Conservation (phyloP, 2,113 vertebrate genomes). For the Cyphomyrus discorhynchus region DNA sequence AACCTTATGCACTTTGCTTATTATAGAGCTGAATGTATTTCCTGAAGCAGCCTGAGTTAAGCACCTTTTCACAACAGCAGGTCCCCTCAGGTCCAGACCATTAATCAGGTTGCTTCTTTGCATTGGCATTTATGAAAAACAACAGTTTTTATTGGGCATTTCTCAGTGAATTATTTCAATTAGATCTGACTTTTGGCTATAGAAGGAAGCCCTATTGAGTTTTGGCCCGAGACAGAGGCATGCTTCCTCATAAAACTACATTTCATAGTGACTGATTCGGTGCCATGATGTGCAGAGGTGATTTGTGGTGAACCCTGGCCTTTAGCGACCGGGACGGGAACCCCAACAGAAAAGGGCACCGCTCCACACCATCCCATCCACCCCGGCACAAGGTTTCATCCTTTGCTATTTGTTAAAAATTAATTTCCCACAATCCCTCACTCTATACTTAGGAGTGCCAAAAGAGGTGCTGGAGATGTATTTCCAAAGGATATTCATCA, state of each 20-base stretch:
- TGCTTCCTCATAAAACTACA: not conserved
- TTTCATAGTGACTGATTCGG: not conserved
- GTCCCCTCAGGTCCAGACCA: not conserved
- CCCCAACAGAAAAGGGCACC: not conserved
- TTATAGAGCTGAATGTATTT: not conserved
- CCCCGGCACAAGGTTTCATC: not conserved
- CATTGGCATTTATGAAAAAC: slow-evolving; percentile 3
- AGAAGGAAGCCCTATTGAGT: not conserved
- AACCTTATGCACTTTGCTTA: not conserved
- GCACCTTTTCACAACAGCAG: slow-evolving; percentile 1
- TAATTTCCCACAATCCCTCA: slow-evolving; percentile 9
- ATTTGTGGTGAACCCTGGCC: not conserved
- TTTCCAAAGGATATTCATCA: slow-evolving; percentile 13
- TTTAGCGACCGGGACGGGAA: not conserved
- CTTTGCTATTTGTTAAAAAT: slow-evolving; percentile 14
- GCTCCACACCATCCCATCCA: not conserved
- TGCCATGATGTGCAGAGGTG: not conserved
- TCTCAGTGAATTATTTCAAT: slow-evolving; percentile 1
- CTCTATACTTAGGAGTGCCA: slow-evolving; percentile 13
- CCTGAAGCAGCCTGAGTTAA: not conserved
- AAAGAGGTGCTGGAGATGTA: not conserved
- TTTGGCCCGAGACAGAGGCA: not conserved
- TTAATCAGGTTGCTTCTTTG: not conserved
- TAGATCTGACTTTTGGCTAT: not conserved
- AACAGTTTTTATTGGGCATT: not conserved